These are phyloP conservation scores for Myotis yumanensis DNA, from an alignment of 2,113 vertebrate genomes.

Conservation along the genomic window DNA sequence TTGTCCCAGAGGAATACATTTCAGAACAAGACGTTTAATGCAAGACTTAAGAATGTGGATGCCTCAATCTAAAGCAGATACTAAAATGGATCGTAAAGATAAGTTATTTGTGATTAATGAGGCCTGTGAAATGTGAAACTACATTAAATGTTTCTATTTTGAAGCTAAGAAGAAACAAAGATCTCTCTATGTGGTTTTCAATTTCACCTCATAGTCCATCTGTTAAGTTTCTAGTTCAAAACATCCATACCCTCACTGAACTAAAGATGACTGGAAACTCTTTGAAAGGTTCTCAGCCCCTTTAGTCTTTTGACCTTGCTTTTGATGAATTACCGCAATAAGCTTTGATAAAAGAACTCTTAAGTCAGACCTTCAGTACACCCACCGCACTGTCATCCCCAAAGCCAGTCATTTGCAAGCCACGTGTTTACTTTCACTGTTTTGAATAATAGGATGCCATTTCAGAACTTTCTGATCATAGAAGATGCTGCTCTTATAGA, in stretches of 20 bases:
- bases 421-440: constrained; percentile 94
- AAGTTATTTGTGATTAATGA: constrained; percentile 63
- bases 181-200: constrained; percentile 97
- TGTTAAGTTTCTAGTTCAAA: constrained; percentile 97
- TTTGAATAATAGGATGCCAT: constrained; percentile 95
- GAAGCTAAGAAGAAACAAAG: constrained; percentile 99
- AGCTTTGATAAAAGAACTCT: constrained; percentile 93
- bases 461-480: constrained; percentile 98
- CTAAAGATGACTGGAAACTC: constrained; percentile 99
- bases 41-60: not conserved
- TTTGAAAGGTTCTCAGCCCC: constrained; percentile 95
- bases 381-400: constrained; percentile 96
- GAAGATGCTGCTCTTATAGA: constrained; percentile 96
- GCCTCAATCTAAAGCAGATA: not conserved
- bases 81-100: not conserved
- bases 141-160: constrained; percentile 98
- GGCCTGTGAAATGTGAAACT: constrained; percentile 99
- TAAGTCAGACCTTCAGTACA: constrained; percentile 96
- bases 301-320: constrained; percentile 95
- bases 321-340: constrained; percentile 94
- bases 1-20: not conserved
- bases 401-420: constrained; percentile 97
- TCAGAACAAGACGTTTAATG: not conserved
- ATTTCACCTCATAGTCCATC: constrained; percentile 95
- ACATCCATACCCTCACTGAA: constrained; percentile 96